Conservation (phyloP, 2,888 invertebrate species). For the Neocrepidodera transversa region DNA sequence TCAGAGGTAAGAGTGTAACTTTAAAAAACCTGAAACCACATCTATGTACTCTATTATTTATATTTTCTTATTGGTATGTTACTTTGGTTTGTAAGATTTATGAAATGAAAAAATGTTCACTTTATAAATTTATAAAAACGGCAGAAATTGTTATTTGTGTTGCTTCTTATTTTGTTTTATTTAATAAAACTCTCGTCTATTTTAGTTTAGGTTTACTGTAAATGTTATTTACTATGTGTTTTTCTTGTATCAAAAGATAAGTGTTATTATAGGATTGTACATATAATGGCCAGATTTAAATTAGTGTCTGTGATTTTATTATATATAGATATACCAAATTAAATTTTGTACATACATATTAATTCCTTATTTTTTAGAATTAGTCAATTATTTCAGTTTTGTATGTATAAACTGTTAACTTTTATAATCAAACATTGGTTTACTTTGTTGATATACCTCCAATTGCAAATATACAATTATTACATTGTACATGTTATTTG, state of each 20-base stretch:
- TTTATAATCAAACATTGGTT: conserved; percentile 57
- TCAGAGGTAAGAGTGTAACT: too few relatives aligned
- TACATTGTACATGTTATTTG: conserved; percentile 3
- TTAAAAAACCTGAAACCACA: too few relatives aligned
- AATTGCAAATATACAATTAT: conserved; percentile 48
- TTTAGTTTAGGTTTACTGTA: conserved; percentile 17
- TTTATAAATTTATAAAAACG: too few relatives aligned
- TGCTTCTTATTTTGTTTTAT: neutral
- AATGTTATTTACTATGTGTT: conserved; percentile 21
- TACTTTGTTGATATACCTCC: conserved; percentile 52
- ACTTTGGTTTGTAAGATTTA: too few relatives aligned
- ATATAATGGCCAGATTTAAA: conserved; percentile 56
- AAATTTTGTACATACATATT: conserved; percentile 51
- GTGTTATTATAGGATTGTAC: conserved; percentile 40
- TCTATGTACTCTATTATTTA: too few relatives aligned
- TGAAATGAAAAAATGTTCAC: too few relatives aligned
- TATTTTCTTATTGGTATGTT: too few relatives aligned
- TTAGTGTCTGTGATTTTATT: conserved; percentile 61
- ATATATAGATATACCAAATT: conserved; percentile 52
- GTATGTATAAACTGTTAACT: conserved; percentile 57
- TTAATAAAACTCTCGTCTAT: conserved; percentile 5
- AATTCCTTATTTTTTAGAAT: conserved; percentile 53
- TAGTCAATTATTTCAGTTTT: conserved; percentile 53
- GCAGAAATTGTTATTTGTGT: conserved; percentile 3
- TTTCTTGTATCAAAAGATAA: conserved; percentile 20